Conservation (phyloP, 2,797 vertebrate genomes). For the Delichon dasypus region DNA sequence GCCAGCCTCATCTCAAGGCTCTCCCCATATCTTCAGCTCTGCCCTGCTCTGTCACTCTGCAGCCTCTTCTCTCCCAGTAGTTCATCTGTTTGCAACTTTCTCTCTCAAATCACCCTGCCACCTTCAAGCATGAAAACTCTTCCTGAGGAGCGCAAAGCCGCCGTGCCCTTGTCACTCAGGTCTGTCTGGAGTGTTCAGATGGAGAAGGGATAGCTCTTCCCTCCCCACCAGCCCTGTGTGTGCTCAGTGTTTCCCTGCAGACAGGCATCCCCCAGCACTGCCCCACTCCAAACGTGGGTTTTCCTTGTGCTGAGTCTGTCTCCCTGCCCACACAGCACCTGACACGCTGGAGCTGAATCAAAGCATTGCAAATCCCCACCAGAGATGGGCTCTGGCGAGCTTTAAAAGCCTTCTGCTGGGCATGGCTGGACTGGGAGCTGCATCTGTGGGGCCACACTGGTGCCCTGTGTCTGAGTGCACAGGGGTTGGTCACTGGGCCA, state of each 20-base stretch:
- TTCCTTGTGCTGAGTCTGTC: slow-evolving; percentile 2
- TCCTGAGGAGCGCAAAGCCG: not conserved
- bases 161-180: not conserved
- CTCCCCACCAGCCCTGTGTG: not conserved
- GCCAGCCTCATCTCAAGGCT: not conserved
- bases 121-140: not conserved
- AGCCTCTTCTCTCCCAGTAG: not conserved
- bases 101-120: not conserved
- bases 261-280: not conserved
- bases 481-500: not conserved
- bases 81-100: not conserved
- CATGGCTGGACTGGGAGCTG: rapidly evolving
- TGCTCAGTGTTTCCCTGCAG: not conserved
- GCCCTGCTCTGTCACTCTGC: not conserved
- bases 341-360: not conserved
- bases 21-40: not conserved
- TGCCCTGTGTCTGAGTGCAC: not conserved
- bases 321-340: slow-evolving; percentile 41
- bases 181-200: not conserved
- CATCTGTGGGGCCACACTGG: rapidly evolving
- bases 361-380: not conserved
- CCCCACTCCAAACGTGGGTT: not conserved
- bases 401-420: not conserved
- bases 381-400: not conserved
- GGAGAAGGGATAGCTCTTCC: not conserved